A percentile compares a stretch with the other conserved stretches of the same genome.
These are phyloP conservation scores for Rotaria macrura DNA, from an alignment of 2,888 invertebrate genomes.

Conservation along the genomic window DNA sequence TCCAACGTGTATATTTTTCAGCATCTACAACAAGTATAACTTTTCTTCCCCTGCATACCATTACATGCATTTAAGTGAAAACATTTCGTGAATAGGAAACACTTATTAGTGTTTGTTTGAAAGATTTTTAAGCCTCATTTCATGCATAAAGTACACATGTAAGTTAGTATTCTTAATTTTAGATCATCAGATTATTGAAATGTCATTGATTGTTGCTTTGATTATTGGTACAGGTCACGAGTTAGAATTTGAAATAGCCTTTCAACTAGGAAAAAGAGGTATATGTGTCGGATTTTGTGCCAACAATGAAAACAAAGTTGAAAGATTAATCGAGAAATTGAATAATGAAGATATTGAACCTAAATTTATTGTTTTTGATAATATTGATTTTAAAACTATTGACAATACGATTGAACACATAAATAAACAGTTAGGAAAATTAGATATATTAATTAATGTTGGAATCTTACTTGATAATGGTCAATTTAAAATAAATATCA, in stretches of 20 bases:
- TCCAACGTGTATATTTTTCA: too few relatives aligned
- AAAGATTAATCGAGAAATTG: not conserved
- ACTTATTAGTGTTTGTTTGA: too few relatives aligned
- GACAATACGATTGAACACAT: not conserved
- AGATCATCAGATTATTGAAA: not conserved
- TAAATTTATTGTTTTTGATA: not conserved
- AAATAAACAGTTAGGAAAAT: not conserved
- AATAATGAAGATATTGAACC: not conserved
- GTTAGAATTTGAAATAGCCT: not conserved
- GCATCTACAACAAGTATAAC: too few relatives aligned
- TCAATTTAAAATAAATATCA: constrained; percentile 12
- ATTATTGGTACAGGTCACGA: not conserved
- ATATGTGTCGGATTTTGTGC: not conserved
- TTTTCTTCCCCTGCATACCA: too few relatives aligned
- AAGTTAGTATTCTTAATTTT: too few relatives aligned
- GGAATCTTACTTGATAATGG: constrained; percentile 2
- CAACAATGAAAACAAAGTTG: not conserved
- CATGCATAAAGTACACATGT: too few relatives aligned
- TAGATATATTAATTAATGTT: constrained; percentile 11
- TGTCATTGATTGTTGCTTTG: constrained; percentile 6
- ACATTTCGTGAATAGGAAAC: too few relatives aligned
- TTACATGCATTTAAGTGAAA: too few relatives aligned
- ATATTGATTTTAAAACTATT: not conserved
- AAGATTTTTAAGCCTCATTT: too few relatives aligned
- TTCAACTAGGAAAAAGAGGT: not conserved